phyloP scores from a whole-genome alignment of 2,113 vertebrate species.

The Sula dactylatra region DNA sequence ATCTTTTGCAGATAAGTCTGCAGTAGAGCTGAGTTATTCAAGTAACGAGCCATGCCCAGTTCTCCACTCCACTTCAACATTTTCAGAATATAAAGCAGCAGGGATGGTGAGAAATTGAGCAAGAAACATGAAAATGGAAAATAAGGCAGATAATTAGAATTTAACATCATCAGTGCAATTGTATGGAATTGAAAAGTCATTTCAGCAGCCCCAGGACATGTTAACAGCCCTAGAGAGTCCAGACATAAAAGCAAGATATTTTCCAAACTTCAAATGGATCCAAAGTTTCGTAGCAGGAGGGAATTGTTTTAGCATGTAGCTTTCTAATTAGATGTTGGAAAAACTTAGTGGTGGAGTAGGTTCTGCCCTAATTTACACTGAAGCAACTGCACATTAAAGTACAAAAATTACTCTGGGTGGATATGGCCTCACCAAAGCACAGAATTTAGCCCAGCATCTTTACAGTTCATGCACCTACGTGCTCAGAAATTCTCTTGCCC shows the following conservation, averaged over 20 bases:
- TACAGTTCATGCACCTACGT: background rate
- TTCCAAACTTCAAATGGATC: slow-evolving; percentile 24
- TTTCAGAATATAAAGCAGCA: background rate
- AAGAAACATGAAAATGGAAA: background rate
- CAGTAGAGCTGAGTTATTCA: background rate
- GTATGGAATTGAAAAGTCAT: slow-evolving; percentile 15
- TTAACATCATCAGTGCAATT: background rate
- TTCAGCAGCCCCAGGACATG: background rate
- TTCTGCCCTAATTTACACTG: background rate
- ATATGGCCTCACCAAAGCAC: background rate
- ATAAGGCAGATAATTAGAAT: slow-evolving; percentile 19
- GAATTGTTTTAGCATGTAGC: slow-evolving; percentile 35
- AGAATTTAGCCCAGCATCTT: background rate
- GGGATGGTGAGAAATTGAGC: background rate
- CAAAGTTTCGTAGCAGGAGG: slow-evolving; percentile 27
- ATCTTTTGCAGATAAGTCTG: background rate
- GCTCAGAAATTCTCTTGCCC: background rate
- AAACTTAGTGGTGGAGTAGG: background rate
- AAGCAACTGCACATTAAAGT: background rate
- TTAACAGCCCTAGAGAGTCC: background rate
- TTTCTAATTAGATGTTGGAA: slow-evolving; percentile 46
- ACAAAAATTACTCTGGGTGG: background rate
- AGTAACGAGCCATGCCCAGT: background rate
- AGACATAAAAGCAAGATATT: slow-evolving; percentile 33
- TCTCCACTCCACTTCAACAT: background rate